Base-by-base conservation (phyloP, 2,797 vertebrate genomes). In the Cryptoprocta ferox region DNA sequence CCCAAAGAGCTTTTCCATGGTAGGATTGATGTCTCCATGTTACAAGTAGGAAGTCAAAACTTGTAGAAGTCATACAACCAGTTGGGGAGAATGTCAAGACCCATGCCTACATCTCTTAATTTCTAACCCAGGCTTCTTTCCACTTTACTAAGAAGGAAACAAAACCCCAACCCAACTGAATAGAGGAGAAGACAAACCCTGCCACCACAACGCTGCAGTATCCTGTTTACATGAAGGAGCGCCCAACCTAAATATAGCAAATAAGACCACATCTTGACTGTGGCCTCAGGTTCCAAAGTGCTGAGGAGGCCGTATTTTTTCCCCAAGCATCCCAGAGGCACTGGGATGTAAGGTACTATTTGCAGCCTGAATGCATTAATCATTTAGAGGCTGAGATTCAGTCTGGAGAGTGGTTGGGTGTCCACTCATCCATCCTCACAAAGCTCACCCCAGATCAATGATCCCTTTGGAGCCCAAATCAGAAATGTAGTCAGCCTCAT, bases 341-440 rank as follows among this genome's bases (percentile, higher is more conserved):
- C 98, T n/a, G 84, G 97, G 96, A 97, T 61, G 28, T 48, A 83
- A 37, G 9, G 97, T 79, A 96, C 98, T 98, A 98, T 98, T 98
- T 98, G 97, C 92, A 98, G 98, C 96, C 37, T 16, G 71, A 91
- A 93, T 89, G 84, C 97, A 98, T 98, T 97, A 98, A 98, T 98
- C 96, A 98, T 98, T 98, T 98, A 98, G 95, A 97, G 85, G 94
- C 75, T 18, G 75, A 96, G 95, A 97, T 78, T 92, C 93, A 61
- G 63, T 95, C 96, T 97, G 91, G 97, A 97, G 95, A 97, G 96
- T 97, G 95, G 89, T 87, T 97, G 93, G 87, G 84, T 80, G 76
- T 91, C 89, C 97, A 82, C 96, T 95, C 97, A 83, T 39, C 96
- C 80, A 93, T 93, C 80, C 68, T 97, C 9, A 9, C 96, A 90